Conservation (phyloP, 1,140 invertebrate genomes). For the Ceratosolen solmsi region DNA sequence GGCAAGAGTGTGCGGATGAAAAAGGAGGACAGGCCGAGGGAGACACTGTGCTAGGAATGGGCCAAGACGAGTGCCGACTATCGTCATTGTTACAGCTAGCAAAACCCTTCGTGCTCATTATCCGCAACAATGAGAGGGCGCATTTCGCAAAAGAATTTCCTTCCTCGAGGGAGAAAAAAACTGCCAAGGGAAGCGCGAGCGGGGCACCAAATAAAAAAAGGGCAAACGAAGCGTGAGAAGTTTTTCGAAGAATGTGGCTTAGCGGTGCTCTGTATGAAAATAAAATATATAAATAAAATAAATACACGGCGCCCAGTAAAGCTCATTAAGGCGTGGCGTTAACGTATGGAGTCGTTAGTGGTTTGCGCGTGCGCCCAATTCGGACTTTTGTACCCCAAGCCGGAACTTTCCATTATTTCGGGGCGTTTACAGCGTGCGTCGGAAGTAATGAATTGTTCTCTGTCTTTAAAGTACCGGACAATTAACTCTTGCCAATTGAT, state of each 20-base stretch:
- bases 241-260: conserved; percentile 35
- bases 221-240: conserved; percentile 13
- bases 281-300: conserved; percentile 51
- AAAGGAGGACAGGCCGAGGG: not conserved
- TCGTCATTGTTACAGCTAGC: not conserved
- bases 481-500: conserved; percentile 35
- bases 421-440: not conserved
- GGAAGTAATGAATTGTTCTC: conserved; percentile 19
- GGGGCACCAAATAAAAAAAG: not conserved
- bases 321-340: conserved; percentile 68
- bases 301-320: conserved; percentile 53
- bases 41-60: not conserved
- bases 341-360: conserved; percentile 68
- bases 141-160: conserved; percentile 51
- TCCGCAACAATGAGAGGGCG: conserved; percentile 57
- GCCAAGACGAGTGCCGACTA: not conserved
- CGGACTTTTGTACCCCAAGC: not conserved
- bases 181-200: not conserved
- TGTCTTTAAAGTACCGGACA: not conserved
- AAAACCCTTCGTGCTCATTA: conserved; percentile 56
- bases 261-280: conserved; percentile 22
- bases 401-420: not conserved
- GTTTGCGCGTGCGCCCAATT: not conserved
- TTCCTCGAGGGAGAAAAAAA: conserved; percentile 51
- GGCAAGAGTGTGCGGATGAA: not conserved